These are phyloP conservation scores for Erinaceus europaeus DNA, from an alignment of 2,113 vertebrate genomes.

Conservation along the genomic window DNA sequence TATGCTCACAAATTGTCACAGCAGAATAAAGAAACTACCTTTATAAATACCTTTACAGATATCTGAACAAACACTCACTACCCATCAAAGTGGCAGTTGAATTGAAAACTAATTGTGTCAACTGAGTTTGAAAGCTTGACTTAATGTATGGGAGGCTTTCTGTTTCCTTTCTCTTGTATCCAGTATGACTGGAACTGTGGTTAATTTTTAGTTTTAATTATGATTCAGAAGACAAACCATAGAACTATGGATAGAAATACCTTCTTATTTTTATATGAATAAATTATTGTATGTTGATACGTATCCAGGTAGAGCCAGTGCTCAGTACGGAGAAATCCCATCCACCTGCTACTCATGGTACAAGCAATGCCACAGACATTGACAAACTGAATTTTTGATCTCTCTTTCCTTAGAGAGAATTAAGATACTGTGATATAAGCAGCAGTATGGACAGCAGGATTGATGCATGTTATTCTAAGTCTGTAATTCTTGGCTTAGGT, in stretches of 20 bases:
- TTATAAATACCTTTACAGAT: neutral
- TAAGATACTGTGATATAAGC: neutral
- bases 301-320: neutral
- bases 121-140: neutral
- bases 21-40: neutral
- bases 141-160: no score
- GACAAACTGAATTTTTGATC: neutral
- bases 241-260: neutral
- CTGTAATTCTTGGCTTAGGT: neutral
- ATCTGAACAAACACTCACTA: neutral
- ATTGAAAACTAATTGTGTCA: neutral
- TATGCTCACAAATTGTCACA: neutral
- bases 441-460: neutral
- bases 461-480: neutral
- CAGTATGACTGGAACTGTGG: neutral
- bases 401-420: neutral
- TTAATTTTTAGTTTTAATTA: neutral
- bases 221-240: neutral
- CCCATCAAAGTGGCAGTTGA: neutral
- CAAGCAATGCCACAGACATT: neutral
- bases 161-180: no score
- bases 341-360: neutral
- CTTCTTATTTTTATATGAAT: neutral
- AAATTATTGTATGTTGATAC: no score
- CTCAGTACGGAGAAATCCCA: neutral